These are phyloP conservation scores for Balaeniceps rex DNA, from an alignment of 2,113 vertebrate genomes.

Conservation along the genomic window DNA sequence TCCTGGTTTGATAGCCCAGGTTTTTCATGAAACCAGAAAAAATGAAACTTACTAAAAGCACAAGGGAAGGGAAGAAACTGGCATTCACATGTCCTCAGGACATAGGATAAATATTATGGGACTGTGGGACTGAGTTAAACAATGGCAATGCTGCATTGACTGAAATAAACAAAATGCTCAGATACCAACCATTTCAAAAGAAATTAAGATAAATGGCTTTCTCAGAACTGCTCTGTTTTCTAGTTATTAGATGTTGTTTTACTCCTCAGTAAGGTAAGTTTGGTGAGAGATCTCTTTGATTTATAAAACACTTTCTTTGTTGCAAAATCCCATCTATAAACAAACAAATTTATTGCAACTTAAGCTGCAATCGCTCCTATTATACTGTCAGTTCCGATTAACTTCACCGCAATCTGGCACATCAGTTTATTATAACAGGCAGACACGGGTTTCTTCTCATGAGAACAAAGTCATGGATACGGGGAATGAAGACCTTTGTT, in stretches of 20 bases:
- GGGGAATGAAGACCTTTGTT: slow-evolving; percentile 7
- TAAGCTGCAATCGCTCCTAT: background rate
- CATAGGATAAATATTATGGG: background rate
- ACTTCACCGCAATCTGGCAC: slow-evolving; percentile 9
- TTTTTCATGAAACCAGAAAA: background rate
- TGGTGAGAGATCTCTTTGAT: background rate
- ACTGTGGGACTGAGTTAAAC: background rate
- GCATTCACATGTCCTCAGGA: background rate
- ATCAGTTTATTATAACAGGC: slow-evolving; percentile 32
- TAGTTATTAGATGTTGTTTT: background rate
- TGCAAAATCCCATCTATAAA: slow-evolving; percentile 25
- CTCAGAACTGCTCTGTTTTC: background rate
- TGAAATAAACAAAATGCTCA: background rate
- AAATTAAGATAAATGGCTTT: background rate
- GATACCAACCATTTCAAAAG: background rate
- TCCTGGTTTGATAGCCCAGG: background rate
- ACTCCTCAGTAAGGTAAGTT: background rate
- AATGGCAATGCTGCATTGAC: background rate
- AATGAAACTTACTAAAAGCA: background rate
- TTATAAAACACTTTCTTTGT: slow-evolving; percentile 1
- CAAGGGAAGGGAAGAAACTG: background rate
- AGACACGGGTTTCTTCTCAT: slow-evolving; percentile 34
- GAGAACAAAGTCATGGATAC: slow-evolving; percentile 43
- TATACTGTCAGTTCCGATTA: slow-evolving; percentile 13
- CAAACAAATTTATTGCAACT: slow-evolving; percentile 43